Base-by-base conservation (phyloP, 2,797 vertebrate species). In the Ispidina picta region DNA sequence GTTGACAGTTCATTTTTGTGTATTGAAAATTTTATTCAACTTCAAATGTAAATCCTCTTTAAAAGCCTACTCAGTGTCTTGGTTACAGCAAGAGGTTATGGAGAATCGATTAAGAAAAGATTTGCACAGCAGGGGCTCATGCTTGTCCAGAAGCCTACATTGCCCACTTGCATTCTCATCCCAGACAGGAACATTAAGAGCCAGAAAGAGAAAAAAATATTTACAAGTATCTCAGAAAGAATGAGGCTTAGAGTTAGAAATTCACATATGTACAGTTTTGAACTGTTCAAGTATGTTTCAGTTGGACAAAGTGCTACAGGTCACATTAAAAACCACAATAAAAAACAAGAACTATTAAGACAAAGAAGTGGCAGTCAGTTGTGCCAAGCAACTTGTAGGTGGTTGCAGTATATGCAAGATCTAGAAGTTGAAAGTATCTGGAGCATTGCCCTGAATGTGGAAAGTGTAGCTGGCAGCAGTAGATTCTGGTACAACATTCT, bases 371-470 rank as follows among this genome's bases (percentile, higher is more conserved):
- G 95, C 73, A 95, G 97, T 97, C 97, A 97, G 97, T 98, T 95
- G 97, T 93, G 90, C 92, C 92, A 95, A 96, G 95, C 54, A 28
- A 89, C 77, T 90, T 59, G 43, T 19, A 85, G 82, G 80, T 55
- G 33, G 60, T 48, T 77, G 77, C 33, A 86, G 87, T 26, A 72
- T 71, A 76, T 28, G 28, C 52, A 95, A 75, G 43, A 59, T 21
- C 88, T 98, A 99, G 93, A 99, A 99, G 86, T 98, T 98, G 94
- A 99, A 99, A 96, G 98, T 97, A 94, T 97, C 97, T 92, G 98
- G 96, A 90, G 96, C 56, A 68, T 93, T 97, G 58, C 98, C 98
- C 60, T 96, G 97, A 77, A 99, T 98, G 88, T 99, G 98, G 95
- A 99, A 99, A 0, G 98, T 97, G 37, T 98, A 99, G 51, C 98